These are phyloP conservation scores for Panthera leo DNA, from an alignment of 2,113 vertebrate species.

Conservation along the genomic window DNA sequence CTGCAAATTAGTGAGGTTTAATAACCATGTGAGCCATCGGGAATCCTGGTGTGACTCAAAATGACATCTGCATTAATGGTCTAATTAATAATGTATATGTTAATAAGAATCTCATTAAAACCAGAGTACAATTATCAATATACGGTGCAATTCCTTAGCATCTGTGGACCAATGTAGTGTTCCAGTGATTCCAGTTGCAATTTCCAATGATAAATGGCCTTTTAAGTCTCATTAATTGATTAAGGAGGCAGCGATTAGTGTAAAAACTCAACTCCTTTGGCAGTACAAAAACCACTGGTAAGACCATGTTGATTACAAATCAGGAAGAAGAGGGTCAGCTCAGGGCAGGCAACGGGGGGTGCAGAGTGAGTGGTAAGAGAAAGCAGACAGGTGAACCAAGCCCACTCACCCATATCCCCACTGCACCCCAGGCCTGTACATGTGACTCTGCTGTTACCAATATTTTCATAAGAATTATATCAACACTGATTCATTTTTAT, in stretches of 20 bases:
- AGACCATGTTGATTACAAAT: slow-evolving; percentile 58
- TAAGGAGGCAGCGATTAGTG: slow-evolving; percentile 74
- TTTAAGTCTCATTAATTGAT: slow-evolving; percentile 82
- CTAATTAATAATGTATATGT: slow-evolving; percentile 85
- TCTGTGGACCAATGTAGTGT: slow-evolving; percentile 46
- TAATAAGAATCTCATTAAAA: slow-evolving; percentile 83
- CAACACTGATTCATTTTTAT: neutral
- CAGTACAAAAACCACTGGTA: slow-evolving; percentile 54
- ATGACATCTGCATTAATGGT: slow-evolving; percentile 81
- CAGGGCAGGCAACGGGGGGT: neutral
- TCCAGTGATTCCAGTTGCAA: slow-evolving; percentile 62
- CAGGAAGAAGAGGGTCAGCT: neutral
- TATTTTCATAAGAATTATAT: slow-evolving; percentile 10
- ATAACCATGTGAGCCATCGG: slow-evolving; percentile 71
- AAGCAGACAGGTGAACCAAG: neutral
- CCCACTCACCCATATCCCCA: neutral
- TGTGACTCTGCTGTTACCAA: neutral
- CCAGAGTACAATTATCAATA: slow-evolving; percentile 77
- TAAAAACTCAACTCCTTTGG: slow-evolving; percentile 71
- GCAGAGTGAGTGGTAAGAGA: neutral
- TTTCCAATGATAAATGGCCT: slow-evolving; percentile 77
- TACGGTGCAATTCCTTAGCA: slow-evolving; percentile 69
- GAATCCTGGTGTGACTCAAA: slow-evolving; percentile 80
- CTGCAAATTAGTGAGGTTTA: slow-evolving; percentile 81
- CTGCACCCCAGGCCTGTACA: neutral